Evolutionary conservation across 2,888 invertebrate species (phyloP).

Genomic region (Pyrochroa serraticornis): DNA sequence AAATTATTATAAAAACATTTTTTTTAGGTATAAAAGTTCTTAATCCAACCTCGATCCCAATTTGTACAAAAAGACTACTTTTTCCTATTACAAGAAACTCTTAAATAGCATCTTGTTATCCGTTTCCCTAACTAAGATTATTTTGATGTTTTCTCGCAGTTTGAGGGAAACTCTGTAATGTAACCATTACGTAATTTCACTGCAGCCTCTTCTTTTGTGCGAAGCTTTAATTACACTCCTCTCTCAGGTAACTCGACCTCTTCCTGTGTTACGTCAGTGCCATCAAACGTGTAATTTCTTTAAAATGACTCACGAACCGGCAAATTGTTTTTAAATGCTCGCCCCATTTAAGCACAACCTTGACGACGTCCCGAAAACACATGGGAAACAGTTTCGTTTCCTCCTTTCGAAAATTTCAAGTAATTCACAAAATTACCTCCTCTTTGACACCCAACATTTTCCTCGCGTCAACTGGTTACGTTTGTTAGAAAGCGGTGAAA

Average conservation of each 20-base stretch:
- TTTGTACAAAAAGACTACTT: no score
- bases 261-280: conserved; percentile 5
- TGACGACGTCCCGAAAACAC: neutral
- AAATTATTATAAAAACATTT: no score
- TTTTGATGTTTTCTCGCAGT: no score
- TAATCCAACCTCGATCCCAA: no score
- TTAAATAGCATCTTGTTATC: no score
- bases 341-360: neutral
- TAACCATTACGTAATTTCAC: no score
- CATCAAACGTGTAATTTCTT: neutral
- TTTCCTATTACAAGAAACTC: no score
- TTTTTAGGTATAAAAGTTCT: no score
- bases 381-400: conserved; percentile 8
- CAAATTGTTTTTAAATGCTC: no score
- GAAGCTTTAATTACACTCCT: conserved; percentile 1
- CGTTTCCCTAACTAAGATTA: no score
- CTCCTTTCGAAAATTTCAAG: conserved; percentile 15
- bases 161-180: no score
- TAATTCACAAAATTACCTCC: conserved; percentile 10
- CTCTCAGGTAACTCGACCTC: neutral
- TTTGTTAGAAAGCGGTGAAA: conserved; percentile 24
- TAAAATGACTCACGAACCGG: no score
- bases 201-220: neutral
- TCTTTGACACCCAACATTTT: conserved; percentile 6
- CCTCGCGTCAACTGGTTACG: conserved; percentile 17